phyloP scores from a whole-genome alignment of 2,797 vertebrate genomes.

The Pachyuromys duprasi region DNA sequence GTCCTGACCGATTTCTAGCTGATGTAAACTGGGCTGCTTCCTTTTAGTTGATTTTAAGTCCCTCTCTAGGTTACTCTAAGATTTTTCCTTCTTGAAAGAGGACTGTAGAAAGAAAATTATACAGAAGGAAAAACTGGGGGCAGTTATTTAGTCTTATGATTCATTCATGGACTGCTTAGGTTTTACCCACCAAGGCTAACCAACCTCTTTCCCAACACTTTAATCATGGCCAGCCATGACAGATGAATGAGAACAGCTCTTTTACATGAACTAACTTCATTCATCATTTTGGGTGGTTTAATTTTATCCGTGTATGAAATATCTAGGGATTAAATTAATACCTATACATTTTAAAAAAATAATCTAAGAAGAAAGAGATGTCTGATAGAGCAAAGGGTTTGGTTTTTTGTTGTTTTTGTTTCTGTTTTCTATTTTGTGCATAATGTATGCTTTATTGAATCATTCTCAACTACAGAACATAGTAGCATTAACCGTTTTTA shows the following conservation, averaged over 20 bases:
- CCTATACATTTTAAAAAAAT: neutral
- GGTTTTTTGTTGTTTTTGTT: too few species aligned
- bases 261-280: neutral
- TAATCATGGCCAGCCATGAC: neutral
- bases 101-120: neutral
- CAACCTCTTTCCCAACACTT: neutral
- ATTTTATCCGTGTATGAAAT: neutral
- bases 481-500: too few species aligned
- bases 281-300: neutral
- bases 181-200: neutral
- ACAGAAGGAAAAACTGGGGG: neutral
- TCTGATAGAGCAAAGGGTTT: neutral
- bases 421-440: too few species aligned
- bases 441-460: too few species aligned
- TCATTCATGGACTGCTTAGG: neutral
- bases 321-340: neutral
- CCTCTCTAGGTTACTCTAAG: neutral
- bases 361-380: neutral
- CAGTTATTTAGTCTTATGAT: constrained; percentile 8
- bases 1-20: neutral
- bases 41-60: neutral
- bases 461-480: too few species aligned
- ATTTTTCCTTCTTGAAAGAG: neutral
- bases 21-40: neutral
- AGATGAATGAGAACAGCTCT: neutral